Conservation (phyloP, 2,888 invertebrate genomes). For the Synanthedon formicaeformis region DNA sequence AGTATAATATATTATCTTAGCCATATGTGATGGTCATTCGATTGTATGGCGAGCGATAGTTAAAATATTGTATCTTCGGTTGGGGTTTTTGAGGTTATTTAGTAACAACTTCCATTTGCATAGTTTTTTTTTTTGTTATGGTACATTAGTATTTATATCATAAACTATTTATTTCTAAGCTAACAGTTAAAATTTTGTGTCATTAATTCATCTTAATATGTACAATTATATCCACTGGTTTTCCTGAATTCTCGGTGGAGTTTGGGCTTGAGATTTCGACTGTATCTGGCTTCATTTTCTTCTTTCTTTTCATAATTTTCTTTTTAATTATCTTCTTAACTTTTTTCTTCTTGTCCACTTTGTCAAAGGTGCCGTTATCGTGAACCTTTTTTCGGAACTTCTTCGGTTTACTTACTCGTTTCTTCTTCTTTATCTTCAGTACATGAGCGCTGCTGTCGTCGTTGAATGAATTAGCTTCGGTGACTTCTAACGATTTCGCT, state of each 20-base stretch:
- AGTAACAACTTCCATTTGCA: no score
- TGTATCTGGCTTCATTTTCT: background rate
- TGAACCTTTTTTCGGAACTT: background rate
- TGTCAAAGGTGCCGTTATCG: background rate
- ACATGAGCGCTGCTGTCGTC: background rate
- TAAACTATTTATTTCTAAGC: no score
- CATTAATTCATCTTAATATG: conserved; percentile 26
- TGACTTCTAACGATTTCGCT: background rate
- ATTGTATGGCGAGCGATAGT: no score
- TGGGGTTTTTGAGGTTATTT: no score
- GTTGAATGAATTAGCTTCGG: background rate
- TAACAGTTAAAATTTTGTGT: no score
- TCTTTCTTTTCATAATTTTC: background rate
- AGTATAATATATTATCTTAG: no score
- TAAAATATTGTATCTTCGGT: no score
- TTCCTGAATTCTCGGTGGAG: conserved; percentile 7
- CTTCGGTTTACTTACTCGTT: background rate
- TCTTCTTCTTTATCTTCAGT: background rate
- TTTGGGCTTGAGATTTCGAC: background rate
- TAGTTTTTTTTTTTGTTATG: no score
- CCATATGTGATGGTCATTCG: no score
- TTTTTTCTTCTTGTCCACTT: background rate
- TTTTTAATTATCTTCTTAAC: background rate
- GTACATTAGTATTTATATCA: no score
- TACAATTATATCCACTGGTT: conserved; percentile 36